Evolutionary conservation across 2,113 vertebrate genomes (phyloP).

Genomic region (Stigmatopora argus): DNA sequence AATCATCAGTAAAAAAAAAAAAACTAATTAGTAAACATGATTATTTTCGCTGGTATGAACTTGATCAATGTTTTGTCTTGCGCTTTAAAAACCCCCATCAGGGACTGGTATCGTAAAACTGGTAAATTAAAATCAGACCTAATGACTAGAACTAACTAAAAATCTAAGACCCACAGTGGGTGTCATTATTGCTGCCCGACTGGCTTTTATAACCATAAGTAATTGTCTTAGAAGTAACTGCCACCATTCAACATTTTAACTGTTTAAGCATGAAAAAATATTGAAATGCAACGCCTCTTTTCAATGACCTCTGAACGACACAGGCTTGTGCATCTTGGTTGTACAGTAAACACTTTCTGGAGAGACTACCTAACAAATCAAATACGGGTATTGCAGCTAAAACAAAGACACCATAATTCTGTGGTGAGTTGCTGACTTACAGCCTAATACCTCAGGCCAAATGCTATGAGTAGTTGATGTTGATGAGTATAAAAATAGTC

Average conservation of each 20-base stretch:
- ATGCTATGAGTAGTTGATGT: not conserved
- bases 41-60: too few species aligned
- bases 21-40: too few species aligned
- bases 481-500: slow-evolving; percentile 1
- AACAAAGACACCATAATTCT: not conserved
- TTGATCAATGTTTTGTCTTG: too few species aligned
- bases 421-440: not conserved
- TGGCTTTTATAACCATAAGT: too few species aligned
- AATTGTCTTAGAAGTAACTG: not conserved
- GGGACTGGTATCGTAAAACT: too few species aligned
- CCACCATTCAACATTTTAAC: not conserved
- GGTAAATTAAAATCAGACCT: too few species aligned
- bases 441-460: slow-evolving; percentile 7
- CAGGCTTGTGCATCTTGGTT: not conserved
- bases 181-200: too few species aligned
- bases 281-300: not conserved
- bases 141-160: too few species aligned
- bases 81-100: too few species aligned
- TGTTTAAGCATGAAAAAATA: not conserved
- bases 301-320: not conserved
- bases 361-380: not conserved
- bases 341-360: not conserved
- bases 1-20: too few species aligned
- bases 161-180: too few species aligned
- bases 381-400: not conserved